phyloP scores from a whole-genome alignment of 2,888 invertebrate species.

The Ormia ochracea region DNA sequence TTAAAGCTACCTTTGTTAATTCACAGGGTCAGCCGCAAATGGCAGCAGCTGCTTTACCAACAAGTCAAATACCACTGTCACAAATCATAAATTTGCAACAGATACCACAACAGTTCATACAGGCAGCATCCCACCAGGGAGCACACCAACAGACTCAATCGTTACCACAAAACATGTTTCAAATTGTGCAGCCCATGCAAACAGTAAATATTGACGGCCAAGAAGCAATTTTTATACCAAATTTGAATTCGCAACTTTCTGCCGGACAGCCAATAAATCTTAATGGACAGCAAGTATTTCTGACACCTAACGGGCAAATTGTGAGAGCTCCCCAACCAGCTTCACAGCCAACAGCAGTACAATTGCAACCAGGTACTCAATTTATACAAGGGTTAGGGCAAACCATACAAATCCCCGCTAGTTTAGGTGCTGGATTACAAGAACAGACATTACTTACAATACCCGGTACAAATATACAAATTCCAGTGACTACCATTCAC shows the following conservation, averaged over 20 bases:
- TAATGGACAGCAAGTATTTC: constrained; percentile 79
- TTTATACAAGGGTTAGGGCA: constrained; percentile 84
- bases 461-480: constrained; percentile 80
- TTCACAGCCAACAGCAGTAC: constrained; percentile 62
- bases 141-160: constrained; percentile 54
- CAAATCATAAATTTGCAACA: constrained; percentile 73
- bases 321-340: constrained; percentile 81
- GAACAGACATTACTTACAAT: constrained; percentile 79
- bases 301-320: constrained; percentile 82
- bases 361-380: constrained; percentile 77
- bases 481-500: constrained; percentile 76
- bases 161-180: constrained; percentile 75
- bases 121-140: constrained; percentile 56
- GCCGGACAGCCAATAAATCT: constrained; percentile 78
- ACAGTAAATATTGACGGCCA: constrained; percentile 95
- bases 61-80: constrained; percentile 66
- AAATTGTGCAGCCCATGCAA: constrained; percentile 87
- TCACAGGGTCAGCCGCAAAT: constrained; percentile 51
- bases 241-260: constrained; percentile 79
- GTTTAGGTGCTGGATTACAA: constrained; percentile 59
- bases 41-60: constrained; percentile 49
- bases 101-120: constrained; percentile 70
- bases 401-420: constrained; percentile 83
- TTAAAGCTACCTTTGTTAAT: constrained; percentile 67
- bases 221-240: constrained; percentile 93